Base-by-base conservation (phyloP, 2,888 invertebrate genomes). In the Napeogenes inachia region DNA sequence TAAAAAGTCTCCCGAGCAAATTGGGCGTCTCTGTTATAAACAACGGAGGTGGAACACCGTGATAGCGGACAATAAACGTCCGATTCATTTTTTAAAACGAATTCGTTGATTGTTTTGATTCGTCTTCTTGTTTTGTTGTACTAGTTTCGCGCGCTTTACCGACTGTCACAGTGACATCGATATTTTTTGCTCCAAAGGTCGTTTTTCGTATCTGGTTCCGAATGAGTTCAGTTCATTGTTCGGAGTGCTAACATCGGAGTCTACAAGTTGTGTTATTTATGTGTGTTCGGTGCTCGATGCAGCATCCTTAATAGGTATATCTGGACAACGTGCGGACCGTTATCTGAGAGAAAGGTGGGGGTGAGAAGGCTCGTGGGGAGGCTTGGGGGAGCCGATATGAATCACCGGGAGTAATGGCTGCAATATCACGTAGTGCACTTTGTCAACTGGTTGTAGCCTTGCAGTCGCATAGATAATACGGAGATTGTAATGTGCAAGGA, bases 351-450 rank as follows among this genome's bases (percentile, higher is more conserved):
- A 72, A 80, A 77, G 75, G 73, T 21, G 72, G 73, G 71, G 77
- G 66, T 63, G 78, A 74, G 76, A 74, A 74, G 71, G 74, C 76
- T 73, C 71, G 73, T 71, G 75, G 71, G 73, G 73, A 65, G 66
- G 69, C 71, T 70, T 75, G 81, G 82, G 80, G 79, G 80, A 73
- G 65, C 68, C 80, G 87, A 87, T 87, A 89, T 89, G 89, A 89
- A 90, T 90, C 89, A 89, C 89, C 70, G 79, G 83, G 87, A 89
- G 87, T 89, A 89, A 89, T 89, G 89, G 89, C 84, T 83, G 86
- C 87, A 89, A 89, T 90, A 89, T 88, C 89, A 89, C 90, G 90
- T 89, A 90, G 83, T 87, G 89, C 88, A 90, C 87, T 90, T 90
- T 89, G 89, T 90, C 90, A 90, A 87, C 88, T 84, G 86, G 80